Evolutionary conservation across 35 echinoderm and acorn worm species (phyloP), one percentile per base, ranked within the genome.

Genomic region (Ophiothrix spiculata): DNA sequence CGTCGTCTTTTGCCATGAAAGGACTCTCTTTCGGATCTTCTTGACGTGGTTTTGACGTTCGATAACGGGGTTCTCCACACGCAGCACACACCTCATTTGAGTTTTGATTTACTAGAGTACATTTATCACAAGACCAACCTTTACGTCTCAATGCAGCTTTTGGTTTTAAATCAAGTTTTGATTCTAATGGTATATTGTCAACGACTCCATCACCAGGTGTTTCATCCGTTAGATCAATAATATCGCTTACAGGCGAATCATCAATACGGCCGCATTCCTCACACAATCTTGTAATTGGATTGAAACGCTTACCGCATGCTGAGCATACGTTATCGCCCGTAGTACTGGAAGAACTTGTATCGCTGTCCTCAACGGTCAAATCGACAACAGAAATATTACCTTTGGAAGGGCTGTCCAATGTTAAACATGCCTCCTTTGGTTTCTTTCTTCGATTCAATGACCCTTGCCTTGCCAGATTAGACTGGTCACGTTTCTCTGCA

Each of bases 91-190:
- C 41, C 32, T 83, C 69, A 31, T 73, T 77, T 40, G 76, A 28
- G 4, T 90, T 83, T 33, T 80, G 36, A 64, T 94, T 90, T 0
- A 86, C 49, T 3, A 90, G 60, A 11, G 88, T 90, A 86, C 88
- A 94, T 36, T 90, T 75, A 23, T 90, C 64, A 63, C 88, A 90
- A 0, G 88, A 73, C 92, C 88, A 90, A 13, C 83, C 42, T 86
- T 92, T 97, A 35, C 75, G 76, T 34, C 74, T 33, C 0, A 87
- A 78, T 13, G 84, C 82, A 75, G 83, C 85, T 46, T 40, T 37
- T 31, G 60, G 38, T 10, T 39, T 77, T 56, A 15, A 38, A 54
- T 80, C 74, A 4, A 69, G 1, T 69, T n/a, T 64, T 42, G 31
- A 36, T 25, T n/a, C 25, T 8, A 69, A 69, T 2, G 60, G 60